A percentile compares a stretch with the other conserved stretches of the same genome.
These are phyloP conservation scores for Alloplasta piceator DNA, from an alignment of 2,888 invertebrate species.

Conservation along the genomic window DNA sequence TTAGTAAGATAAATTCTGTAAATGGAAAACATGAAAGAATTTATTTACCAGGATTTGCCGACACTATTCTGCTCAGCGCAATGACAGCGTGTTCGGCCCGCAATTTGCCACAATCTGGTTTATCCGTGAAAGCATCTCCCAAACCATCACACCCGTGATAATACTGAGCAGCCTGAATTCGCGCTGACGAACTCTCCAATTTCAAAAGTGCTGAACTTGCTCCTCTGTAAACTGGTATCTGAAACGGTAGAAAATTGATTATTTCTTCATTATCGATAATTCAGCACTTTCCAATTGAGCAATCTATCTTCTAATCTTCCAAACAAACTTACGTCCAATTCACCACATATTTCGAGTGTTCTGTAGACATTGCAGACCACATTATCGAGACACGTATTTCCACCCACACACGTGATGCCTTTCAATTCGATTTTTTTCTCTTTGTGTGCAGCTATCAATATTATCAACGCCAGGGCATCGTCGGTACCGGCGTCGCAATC, in stretches of 20 bases:
- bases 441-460: slow-evolving; percentile 85
- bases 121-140: slow-evolving; percentile 86
- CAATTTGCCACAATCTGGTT: slow-evolving; percentile 83
- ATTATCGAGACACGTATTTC: slow-evolving; percentile 89
- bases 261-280: too few relatives aligned
- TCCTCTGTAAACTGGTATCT: slow-evolving; percentile 90
- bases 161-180: slow-evolving; percentile 70
- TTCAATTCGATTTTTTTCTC: slow-evolving; percentile 84
- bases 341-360: slow-evolving; percentile 86
- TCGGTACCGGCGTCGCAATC: slow-evolving; percentile 88
- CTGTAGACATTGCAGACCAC: slow-evolving; percentile 89
- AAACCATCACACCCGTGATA: slow-evolving; percentile 90
- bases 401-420: slow-evolving; percentile 90
- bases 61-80: slow-evolving; percentile 86
- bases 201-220: slow-evolving; percentile 84
- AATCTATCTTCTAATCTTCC: too few relatives aligned
- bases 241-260: slow-evolving; percentile 50
- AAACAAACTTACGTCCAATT: slow-evolving; percentile 86
- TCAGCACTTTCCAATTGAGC: too few relatives aligned
- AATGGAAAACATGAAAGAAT: background rate
- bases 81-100: slow-evolving; percentile 86
- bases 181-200: slow-evolving; percentile 72
- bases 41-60: slow-evolving; percentile 84
- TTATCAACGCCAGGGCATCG: slow-evolving; percentile 87
- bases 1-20: too few relatives aligned